Evolutionary conservation across 2,888 invertebrate genomes (phyloP).

Genomic region (Drosophila tripunctata): DNA sequence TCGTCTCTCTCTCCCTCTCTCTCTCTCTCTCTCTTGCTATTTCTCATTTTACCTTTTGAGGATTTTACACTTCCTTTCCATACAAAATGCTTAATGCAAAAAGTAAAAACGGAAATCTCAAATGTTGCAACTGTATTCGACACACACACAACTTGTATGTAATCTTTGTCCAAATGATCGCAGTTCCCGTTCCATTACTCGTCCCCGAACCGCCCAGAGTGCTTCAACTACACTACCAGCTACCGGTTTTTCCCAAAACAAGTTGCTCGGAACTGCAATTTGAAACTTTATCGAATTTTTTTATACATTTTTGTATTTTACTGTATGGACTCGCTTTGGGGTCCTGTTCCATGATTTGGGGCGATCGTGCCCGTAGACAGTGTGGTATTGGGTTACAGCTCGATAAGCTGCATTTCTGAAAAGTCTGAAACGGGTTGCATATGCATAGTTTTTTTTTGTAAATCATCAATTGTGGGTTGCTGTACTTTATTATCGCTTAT

Average conservation of each 20-base stretch:
- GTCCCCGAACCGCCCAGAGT: slow-evolving; percentile 11
- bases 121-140: slow-evolving; percentile 58
- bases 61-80: slow-evolving; percentile 65
- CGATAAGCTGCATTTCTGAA: slow-evolving; percentile 21
- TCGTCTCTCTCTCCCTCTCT: background rate
- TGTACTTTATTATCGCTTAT: slow-evolving; percentile 33
- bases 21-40: background rate
- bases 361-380: slow-evolving; percentile 42
- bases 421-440: too few relatives aligned
- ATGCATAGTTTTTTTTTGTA: too few relatives aligned
- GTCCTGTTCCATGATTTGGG: slow-evolving; percentile 54
- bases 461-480: slow-evolving; percentile 10
- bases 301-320: background rate
- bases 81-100: slow-evolving; percentile 6
- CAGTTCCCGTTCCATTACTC: slow-evolving; percentile 18
- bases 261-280: slow-evolving; percentile 67
- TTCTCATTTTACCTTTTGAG: slow-evolving; percentile 1
- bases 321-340: slow-evolving; percentile 29
- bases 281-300: slow-evolving; percentile 53
- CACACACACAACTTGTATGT: slow-evolving; percentile 51
- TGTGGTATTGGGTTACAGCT: slow-evolving; percentile 56
- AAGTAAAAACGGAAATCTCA: slow-evolving; percentile 64
- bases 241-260: slow-evolving; percentile 64
- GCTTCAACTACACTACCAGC: slow-evolving; percentile 8
- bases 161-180: slow-evolving; percentile 53